phyloP scores from a whole-genome alignment of 2,113 vertebrate genomes.

The Alectura lathami region DNA sequence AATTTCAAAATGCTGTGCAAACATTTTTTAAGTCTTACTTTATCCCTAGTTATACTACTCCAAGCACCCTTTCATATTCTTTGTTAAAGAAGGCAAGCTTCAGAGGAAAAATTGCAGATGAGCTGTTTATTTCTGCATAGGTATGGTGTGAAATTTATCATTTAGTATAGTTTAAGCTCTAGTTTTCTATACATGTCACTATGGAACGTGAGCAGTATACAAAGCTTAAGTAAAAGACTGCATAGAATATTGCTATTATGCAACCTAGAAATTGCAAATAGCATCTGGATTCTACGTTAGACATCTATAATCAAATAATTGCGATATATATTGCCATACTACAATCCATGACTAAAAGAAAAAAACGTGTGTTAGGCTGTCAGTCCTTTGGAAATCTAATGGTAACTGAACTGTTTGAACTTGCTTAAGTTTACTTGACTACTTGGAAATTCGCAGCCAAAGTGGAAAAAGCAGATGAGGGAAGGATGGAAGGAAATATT shows the following conservation, averaged over 20 bases:
- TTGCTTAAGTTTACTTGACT: not conserved
- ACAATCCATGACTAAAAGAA: not conserved
- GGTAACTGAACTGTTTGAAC: not conserved
- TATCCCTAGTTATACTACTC: not conserved
- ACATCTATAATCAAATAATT: not conserved
- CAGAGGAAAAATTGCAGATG: not conserved
- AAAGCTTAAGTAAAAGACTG: not conserved
- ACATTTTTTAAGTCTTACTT: not conserved
- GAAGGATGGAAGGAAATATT: not conserved
- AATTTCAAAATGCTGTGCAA: not conserved
- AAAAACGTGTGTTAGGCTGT: not conserved
- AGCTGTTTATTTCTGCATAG: not conserved
- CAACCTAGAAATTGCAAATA: not conserved
- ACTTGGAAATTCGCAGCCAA: not conserved
- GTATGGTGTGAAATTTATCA: not conserved
- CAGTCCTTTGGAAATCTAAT: not conserved
- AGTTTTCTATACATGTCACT: not conserved
- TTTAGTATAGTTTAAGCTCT: not conserved
- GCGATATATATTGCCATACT: not conserved
- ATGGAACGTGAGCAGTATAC: not conserved
- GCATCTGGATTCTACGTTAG: not conserved
- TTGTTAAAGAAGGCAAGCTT: not conserved
- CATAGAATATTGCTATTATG: not conserved
- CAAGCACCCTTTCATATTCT: not conserved
- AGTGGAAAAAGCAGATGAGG: not conserved